Base-by-base conservation (phyloP, 2,113 vertebrate species). In the Aleadryas rufinucha region DNA sequence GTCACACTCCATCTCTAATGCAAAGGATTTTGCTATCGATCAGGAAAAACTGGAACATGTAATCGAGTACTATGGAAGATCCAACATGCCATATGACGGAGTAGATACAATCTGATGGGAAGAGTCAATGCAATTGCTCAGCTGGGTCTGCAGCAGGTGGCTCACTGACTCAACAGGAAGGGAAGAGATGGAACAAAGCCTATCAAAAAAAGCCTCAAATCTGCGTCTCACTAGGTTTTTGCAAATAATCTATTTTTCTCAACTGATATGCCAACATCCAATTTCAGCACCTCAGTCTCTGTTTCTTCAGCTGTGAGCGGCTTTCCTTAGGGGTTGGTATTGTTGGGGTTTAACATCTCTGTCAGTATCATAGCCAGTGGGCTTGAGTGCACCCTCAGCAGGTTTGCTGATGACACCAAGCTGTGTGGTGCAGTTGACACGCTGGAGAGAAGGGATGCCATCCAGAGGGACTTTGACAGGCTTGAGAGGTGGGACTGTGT, bases 211-310 rank as follows among this genome's bases (percentile, higher is more conserved):
- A 61, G 10, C 1, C 45, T 78, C 44, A 79, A 64, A 82, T 75
- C 35, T 79, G 45, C 2, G 1, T 44, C 41, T 78, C 33, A 10
- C 39, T n/a, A 45, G 13, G 22, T 39, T 88, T 66, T 71, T 64
- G 64, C 79, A 87, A 88, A 82, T 78, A 77, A 87, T 76, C 56
- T 74, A 30, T 74, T 93, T 97, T 92, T 89, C 79, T 85, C 50
- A 85, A 61, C 5, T 70, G 41, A 87, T 66, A 20, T 12, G 22
- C 30, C 69, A 91, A 93, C 41, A 57, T 27, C 21, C 60, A 39
- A 50, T 80, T 65, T 78, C 69, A 90, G n/a, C 79, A 81, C 56
- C 31, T 87, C 75, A 89, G n/a, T 35, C 21, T 94, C 54, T 63
- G 63, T 31, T 90, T 87, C 42, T 76, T 93, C 47, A 23, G 7